Base-by-base conservation (phyloP, 2,113 vertebrate species). In the Rhea pennata region DNA sequence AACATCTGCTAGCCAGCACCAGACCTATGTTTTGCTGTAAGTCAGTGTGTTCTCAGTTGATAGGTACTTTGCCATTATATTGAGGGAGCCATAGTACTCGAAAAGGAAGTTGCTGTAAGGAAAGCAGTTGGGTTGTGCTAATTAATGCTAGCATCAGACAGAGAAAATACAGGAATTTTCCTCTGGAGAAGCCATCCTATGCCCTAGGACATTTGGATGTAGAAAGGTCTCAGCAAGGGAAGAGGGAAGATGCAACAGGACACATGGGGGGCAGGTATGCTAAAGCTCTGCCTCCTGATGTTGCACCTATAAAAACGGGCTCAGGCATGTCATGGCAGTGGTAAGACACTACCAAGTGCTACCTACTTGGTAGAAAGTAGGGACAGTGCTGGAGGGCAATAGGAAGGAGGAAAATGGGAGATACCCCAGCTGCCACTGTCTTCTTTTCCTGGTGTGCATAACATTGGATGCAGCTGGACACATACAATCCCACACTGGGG, bases 11-110 rank as follows among this genome's bases (percentile, higher is more conserved):
- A 44, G 85, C 75, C 64, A 86, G 79, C 15, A 50, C 19, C 65
- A 78, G 39, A 27, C 65, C 40, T 0, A 0, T 51, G 15, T 16
- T 67, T 2, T 0, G 19, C 7, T 7, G 16, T 31, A 10, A 8
- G 11, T 8, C 39, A 10, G 6, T 54, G 7, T 19, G 11, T 24
- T 56, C 48, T 72, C 6, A 5, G 16, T 29, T 65, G 11, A 51
- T 6, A 24, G 14, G 9, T 29, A 12, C 31, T 88, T 61, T 2
- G 2, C 33, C 1, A 0, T 27, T 51, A 6, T 2, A 1, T 5
- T 62, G 54, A 56, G 39, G 53, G 27, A 17, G 11, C 48, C 12
- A 3, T 23, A 78, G n/a, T 4, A 69, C 10, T 87, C 29, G 40
- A 36, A 79, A 80, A 61, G 8, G 51, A 92, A 42, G 6, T 12